These are phyloP conservation scores for Podabrus alpinus DNA, from an alignment of 2,888 invertebrate species.

Conservation along the genomic window DNA sequence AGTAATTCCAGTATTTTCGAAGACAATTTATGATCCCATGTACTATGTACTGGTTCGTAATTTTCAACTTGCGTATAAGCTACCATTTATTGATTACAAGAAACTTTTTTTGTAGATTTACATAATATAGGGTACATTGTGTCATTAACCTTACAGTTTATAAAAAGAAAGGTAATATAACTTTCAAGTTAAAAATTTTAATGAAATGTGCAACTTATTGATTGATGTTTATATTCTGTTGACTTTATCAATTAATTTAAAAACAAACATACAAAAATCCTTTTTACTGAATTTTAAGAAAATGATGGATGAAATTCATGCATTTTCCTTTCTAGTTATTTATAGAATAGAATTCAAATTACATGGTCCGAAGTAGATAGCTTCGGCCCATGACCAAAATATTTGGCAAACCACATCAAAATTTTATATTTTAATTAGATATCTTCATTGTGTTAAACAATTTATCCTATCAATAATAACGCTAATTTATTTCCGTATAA, in stretches of 20 bases:
- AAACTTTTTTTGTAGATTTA: not conserved
- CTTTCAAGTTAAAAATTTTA: not conserved
- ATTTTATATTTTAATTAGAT: not conserved
- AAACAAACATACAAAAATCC: not conserved
- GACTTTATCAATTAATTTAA: not conserved
- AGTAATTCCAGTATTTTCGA: not conserved
- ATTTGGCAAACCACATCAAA: not conserved
- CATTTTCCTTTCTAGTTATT: no score
- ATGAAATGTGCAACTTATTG: not conserved
- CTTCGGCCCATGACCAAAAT: not conserved
- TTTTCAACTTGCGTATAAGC: not conserved
- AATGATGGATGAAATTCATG: not conserved
- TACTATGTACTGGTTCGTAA: not conserved
- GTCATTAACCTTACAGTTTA: not conserved
- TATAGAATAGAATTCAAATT: not conserved
- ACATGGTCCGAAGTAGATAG: not conserved
- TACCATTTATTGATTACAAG: not conserved
- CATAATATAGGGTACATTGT: not conserved
- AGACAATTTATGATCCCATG: not conserved
- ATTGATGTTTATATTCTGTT: not conserved
- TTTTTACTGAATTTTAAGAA: not conserved
- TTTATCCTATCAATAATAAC: not conserved
- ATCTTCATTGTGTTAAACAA: not conserved
- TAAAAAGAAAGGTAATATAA: not conserved
- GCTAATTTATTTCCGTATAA: no score